Evolutionary conservation across 2,888 invertebrate species (phyloP).

Genomic region (Oligia latruncula): DNA sequence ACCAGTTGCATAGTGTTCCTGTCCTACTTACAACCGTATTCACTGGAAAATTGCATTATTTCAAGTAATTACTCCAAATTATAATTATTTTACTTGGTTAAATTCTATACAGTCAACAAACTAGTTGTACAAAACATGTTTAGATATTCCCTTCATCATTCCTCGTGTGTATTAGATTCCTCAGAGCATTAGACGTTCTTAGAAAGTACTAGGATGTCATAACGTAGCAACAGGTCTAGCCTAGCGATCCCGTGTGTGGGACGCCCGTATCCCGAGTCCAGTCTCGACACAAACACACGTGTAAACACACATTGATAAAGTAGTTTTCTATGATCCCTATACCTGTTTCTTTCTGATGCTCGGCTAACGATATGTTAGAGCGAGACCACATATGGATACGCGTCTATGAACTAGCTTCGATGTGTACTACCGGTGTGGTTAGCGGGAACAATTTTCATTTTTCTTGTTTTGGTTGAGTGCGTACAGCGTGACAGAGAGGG

Average conservation of each 20-base stretch:
- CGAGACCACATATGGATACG: conserved; percentile 70
- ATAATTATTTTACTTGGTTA: not conserved
- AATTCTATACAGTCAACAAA: conserved; percentile 15
- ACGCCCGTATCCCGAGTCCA: conserved; percentile 73
- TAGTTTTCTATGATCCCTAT: conserved; percentile 84
- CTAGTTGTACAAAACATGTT: conserved; percentile 27
- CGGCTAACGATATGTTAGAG: conserved; percentile 56
- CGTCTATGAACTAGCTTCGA: conserved; percentile 65
- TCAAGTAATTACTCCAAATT: conserved; percentile 4
- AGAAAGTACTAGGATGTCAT: conserved; percentile 88
- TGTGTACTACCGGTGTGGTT: conserved; percentile 64
- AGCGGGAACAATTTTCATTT: conserved; percentile 54
- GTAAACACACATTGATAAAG: conserved; percentile 71
- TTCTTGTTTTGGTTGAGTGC: conserved; percentile 35
- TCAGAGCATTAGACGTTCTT: conserved; percentile 89
- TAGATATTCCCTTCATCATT: conserved; percentile 38
- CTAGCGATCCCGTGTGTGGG: conserved; percentile 79
- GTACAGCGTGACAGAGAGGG: conserved; percentile 30
- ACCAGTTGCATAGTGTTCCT: conserved; percentile 17
- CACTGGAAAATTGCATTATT: conserved; percentile 24
- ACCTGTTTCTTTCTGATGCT: conserved; percentile 72
- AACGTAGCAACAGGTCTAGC: conserved; percentile 79
- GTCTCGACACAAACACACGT: conserved; percentile 76
- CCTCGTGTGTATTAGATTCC: conserved; percentile 76
- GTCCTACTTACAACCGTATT: not conserved